A percentile compares a stretch with the other conserved stretches of the same genome.
phyloP scores from a whole-genome alignment of 2,888 invertebrate species.

The Drosophila rubida region DNA sequence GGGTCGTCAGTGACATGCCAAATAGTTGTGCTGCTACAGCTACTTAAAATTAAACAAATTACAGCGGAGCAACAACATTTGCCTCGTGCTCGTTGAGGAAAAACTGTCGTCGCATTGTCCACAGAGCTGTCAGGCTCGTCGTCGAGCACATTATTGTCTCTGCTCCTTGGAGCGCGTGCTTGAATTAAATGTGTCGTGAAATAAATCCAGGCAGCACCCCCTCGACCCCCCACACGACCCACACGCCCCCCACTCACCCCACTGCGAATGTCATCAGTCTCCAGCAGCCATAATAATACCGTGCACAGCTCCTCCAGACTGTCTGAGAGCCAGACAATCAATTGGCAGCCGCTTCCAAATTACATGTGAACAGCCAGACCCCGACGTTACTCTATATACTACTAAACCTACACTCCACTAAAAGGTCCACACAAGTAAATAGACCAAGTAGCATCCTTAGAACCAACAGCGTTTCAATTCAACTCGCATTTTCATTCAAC shows the following conservation, averaged over 20 bases:
- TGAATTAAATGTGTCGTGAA: constrained; percentile 78
- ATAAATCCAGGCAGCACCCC: too few relatives aligned
- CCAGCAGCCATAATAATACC: constrained; percentile 11
- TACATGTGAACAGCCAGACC: too few relatives aligned
- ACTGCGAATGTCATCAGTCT: constrained; percentile 26
- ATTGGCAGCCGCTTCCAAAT: constrained; percentile 27
- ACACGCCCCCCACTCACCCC: too few relatives aligned
- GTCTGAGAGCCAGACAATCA: constrained; percentile 34
- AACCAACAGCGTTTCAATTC: too few relatives aligned
- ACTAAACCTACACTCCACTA: too few relatives aligned
- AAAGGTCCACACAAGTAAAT: too few relatives aligned
- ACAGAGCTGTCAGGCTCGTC: constrained; percentile 54
- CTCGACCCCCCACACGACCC: too few relatives aligned
- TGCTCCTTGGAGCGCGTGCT: constrained; percentile 64
- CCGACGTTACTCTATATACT: too few relatives aligned
- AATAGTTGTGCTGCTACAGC: constrained; percentile 63
- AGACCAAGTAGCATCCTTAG: too few relatives aligned
- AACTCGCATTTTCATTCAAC: too few relatives aligned
- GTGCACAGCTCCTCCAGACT: too few relatives aligned
- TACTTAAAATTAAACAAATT: constrained; percentile 80
- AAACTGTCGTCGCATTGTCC: constrained; percentile 69
- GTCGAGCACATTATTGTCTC: constrained; percentile 40
- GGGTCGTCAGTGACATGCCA: constrained; percentile 37
- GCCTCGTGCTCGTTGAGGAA: constrained; percentile 1
- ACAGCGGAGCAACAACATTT: constrained; percentile 38